Evolutionary conservation across 1,140 invertebrate species (phyloP), one percentile per base, ranked within the genome.

Genomic region (Ridgeia piscesae): DNA sequence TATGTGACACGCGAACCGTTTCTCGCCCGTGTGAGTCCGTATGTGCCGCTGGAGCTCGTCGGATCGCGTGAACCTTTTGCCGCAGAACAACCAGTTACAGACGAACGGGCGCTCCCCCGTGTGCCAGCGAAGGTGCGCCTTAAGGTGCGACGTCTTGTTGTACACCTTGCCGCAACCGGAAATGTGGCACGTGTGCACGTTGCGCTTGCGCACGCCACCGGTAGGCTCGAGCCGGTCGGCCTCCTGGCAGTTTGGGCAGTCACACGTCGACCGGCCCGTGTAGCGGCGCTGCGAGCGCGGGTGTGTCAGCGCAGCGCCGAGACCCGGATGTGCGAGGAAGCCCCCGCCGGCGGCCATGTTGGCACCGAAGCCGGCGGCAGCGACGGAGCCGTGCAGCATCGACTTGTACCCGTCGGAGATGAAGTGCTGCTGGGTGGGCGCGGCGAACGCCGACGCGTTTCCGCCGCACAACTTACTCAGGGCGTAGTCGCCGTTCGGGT

Each of bases 91-190:
- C 97, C 98, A 99, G 91, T 97, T 97, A 95, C 99, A 99, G 6
- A 95, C 94, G 92, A 96, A 96, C n/a, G 96, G 96, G 14, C 95
- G 92, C 91, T 96, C 96, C 1, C 96, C 95, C 0, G 95, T 93
- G 92, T 95, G 95, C 77, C 95, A 97, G 92, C 97, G 95, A 6
- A 97, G 95, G 95, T 97, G 97, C 9, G 97, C 97, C 93, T 97
- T 97, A 11, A 97, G 96, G 95, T 97, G 97, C 14, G 97, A 97
- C 92, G 97, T 97, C 94, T 97, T 97, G 34, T 97, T 97, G 95
- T 97, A 99, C 91, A 99, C 98, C 96, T 99, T 99, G 58, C 98
- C 98, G 96, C 99, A 99, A 35, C 98, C 98, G 0, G 98, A 98
- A 96, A 99, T 99, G 96, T 99, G 99, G 96, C 99, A 99, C 89